Conservation (phyloP, 2,888 invertebrate genomes). For the Tenthredo mesomela region DNA sequence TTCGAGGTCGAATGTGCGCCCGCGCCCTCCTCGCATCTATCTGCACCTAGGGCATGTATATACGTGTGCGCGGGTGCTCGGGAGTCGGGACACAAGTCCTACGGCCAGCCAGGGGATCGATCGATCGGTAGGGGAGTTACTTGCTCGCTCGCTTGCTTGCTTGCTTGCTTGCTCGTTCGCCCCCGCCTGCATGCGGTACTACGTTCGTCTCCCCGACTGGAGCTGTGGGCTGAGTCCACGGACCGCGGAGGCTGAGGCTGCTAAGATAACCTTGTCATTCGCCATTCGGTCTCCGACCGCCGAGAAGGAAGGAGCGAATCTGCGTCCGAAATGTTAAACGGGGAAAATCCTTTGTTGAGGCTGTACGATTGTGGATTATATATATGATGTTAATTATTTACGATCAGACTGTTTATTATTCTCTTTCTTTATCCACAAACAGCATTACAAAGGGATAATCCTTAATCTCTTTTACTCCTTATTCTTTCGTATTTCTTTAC, state of each 20-base stretch:
- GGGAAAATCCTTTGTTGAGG: constrained; percentile 21
- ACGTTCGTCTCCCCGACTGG: constrained; percentile 58
- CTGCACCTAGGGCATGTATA: constrained; percentile 27
- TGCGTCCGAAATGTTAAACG: neutral
- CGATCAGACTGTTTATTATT: neutral
- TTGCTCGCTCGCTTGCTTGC: constrained; percentile 12
- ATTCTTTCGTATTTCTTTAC: neutral
- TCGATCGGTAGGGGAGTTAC: constrained; percentile 63
- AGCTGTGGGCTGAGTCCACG: constrained; percentile 22
- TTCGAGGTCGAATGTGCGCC: constrained; percentile 50
- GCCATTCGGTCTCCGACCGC: constrained; percentile 46
- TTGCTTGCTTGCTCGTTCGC: constrained; percentile 1
- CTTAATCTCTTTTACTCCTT: neutral
- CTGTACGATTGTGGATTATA: neutral
- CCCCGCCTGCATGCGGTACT: constrained; percentile 49
- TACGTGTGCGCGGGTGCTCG: neutral
- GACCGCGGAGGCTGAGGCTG: constrained; percentile 32
- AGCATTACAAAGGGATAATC: neutral
- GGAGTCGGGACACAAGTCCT: neutral
- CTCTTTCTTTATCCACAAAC: neutral
- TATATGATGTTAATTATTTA: neutral
- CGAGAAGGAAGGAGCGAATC: neutral
- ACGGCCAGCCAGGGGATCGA: constrained; percentile 62
- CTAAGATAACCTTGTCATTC: constrained; percentile 40
- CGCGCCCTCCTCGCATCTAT: constrained; percentile 37